A percentile compares a stretch with the other conserved stretches of the same genome.
These are phyloP conservation scores for human (Homo sapiens) DNA, from an alignment of 2,113 vertebrate species.

Conservation along the genomic window DNA sequence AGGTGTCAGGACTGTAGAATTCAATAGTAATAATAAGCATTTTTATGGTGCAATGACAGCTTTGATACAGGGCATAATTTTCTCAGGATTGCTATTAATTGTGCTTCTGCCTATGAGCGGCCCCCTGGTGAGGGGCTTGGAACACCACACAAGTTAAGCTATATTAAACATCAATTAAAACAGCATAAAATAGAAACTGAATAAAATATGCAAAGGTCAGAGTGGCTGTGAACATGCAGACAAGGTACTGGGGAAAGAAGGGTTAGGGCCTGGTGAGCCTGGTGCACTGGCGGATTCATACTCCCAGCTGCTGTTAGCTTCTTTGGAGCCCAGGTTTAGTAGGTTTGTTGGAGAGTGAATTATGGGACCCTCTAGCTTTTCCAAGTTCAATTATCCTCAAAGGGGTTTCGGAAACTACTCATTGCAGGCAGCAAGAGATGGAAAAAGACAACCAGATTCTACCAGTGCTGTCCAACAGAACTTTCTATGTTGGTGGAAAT, in stretches of 20 bases:
- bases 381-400: neutral
- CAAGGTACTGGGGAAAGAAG: neutral
- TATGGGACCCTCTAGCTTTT: neutral
- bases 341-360: neutral
- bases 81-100: conserved; percentile 76
- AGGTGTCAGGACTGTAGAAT: conserved; percentile 73
- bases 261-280: neutral
- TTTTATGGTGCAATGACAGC: conserved; percentile 72
- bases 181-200: conserved; percentile 63
- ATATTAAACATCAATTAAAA: conserved; percentile 77
- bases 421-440: neutral
- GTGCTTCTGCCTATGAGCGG: conserved; percentile 67
- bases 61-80: conserved; percentile 78
- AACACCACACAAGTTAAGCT: conserved; percentile 72
- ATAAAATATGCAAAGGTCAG: conserved; percentile 72
- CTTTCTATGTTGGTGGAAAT: neutral
- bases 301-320: neutral
- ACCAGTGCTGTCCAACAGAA: neutral
- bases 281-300: neutral
- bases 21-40: conserved; percentile 78
- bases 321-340: neutral
- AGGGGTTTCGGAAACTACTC: conserved; percentile 13
- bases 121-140: conserved; percentile 77
- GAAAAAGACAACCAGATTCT: neutral
- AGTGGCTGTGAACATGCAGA: conserved; percentile 39